Percentiles rank a stretch among this genome's conserved stretches.
Conservation (phyloP, 2,888 invertebrate genomes). For the Tridacna crocea region DNA sequence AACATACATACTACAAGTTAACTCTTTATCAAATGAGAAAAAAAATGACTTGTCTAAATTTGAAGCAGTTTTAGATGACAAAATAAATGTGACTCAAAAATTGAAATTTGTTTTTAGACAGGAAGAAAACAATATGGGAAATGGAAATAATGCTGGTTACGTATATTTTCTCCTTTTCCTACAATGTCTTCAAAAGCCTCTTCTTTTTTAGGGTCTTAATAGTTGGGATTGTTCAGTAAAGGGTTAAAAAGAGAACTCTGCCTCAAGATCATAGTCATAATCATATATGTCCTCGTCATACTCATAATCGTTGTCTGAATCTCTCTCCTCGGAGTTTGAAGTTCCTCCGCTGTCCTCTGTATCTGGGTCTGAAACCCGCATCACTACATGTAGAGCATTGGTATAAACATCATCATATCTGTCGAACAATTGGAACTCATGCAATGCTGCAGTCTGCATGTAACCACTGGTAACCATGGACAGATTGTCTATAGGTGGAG, state of each 20-base stretch:
- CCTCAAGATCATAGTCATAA: conserved; percentile 77
- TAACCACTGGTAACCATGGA: conserved; percentile 77
- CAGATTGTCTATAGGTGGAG: conserved; percentile 81
- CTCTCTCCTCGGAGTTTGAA: conserved; percentile 75
- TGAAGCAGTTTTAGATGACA: neutral
- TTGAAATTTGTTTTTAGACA: too few relatives aligned
- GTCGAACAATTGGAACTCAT: conserved; percentile 70
- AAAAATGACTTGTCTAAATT: too few relatives aligned
- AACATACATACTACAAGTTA: too few relatives aligned
- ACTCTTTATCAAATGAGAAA: too few relatives aligned
- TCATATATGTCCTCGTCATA: conserved; percentile 83
- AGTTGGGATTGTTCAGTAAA: too few relatives aligned
- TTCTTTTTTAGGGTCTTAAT: too few relatives aligned
- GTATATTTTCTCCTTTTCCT: neutral
- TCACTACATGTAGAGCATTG: conserved; percentile 75
- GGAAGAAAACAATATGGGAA: neutral
- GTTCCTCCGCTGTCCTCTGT: conserved; percentile 80
- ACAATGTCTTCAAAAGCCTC: neutral
- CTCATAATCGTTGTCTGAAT: conserved; percentile 80
- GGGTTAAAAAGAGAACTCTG: conserved; percentile 71
- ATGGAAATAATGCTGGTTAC: neutral
- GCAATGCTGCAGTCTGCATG: conserved; percentile 66
- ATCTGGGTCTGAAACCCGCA: conserved; percentile 77
- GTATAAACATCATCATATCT: conserved; percentile 79
- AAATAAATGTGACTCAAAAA: too few relatives aligned